Conservation (phyloP, 2,113 vertebrate species). For the Fregetta grallaria region DNA sequence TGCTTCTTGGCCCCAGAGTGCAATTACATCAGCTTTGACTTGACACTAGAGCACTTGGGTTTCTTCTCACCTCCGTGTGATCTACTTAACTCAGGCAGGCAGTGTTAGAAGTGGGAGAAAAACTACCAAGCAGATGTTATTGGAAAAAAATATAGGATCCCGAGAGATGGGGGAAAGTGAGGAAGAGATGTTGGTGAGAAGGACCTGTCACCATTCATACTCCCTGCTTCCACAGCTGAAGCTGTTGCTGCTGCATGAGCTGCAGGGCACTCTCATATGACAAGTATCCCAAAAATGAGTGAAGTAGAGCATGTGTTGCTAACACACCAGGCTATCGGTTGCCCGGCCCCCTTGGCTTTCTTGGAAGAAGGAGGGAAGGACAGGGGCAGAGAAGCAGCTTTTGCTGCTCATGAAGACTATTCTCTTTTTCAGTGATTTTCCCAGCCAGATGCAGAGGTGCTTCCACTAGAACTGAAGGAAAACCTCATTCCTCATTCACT, state of each 20-base stretch:
- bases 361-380: neutral
- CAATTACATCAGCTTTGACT: neutral
- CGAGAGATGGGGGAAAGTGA: neutral
- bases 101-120: neutral
- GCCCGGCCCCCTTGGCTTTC: neutral
- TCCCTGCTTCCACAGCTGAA: neutral
- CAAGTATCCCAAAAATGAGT: neutral
- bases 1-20: neutral
- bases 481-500: neutral
- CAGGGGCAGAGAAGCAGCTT: neutral
- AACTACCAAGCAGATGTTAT: neutral
- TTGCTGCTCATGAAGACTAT: neutral
- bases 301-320: neutral
- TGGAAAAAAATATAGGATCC: neutral
- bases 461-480: neutral
- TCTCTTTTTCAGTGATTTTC: neutral
- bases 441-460: neutral
- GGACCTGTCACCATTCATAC: neutral
- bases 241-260: neutral
- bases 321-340: neutral
- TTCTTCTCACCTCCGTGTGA: neutral
- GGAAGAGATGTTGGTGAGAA: neutral
- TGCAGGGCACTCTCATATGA: neutral
- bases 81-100: neutral
- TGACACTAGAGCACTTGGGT: neutral